phyloP scores from a whole-genome alignment of 2,888 invertebrate species.

The Byasa hedistus region DNA sequence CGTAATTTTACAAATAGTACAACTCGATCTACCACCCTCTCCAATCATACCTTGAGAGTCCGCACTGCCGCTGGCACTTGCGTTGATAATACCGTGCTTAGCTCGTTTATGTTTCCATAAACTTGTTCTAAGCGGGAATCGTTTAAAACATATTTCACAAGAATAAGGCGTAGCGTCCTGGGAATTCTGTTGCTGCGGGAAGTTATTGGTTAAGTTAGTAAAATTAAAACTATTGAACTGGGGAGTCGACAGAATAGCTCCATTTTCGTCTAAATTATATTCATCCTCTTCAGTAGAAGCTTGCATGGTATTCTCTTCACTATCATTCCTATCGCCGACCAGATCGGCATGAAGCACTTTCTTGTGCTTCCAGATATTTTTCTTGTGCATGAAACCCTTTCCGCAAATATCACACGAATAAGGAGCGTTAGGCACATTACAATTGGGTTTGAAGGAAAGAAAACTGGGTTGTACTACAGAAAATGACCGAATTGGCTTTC shows the following conservation, averaged over 20 bases:
- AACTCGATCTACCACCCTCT: conserved; percentile 70
- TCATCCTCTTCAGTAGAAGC: conserved; percentile 76
- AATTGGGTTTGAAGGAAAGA: conserved; percentile 61
- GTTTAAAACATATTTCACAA: conserved; percentile 72
- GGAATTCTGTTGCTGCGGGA: conserved; percentile 46
- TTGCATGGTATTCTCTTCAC: conserved; percentile 75
- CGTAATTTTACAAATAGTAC: conserved; percentile 81
- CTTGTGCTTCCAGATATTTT: conserved; percentile 78
- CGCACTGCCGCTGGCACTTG: conserved; percentile 45
- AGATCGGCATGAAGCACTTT: conserved; percentile 76
- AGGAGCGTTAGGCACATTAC: conserved; percentile 72
- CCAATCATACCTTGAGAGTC: conserved; percentile 45
- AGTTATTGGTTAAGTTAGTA: conserved; percentile 55
- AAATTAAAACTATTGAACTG: conserved; percentile 77
- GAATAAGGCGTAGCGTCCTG: conserved; percentile 60
- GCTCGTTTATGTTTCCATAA: conserved; percentile 77
- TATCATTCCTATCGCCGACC: conserved; percentile 67
- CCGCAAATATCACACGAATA: conserved; percentile 83
- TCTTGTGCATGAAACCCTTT: conserved; percentile 80
- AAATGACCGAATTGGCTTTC: conserved; percentile 67
- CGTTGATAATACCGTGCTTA: conserved; percentile 70
- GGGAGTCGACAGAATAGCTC: conserved; percentile 66
- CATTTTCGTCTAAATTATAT: conserved; percentile 69
- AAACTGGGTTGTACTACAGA: conserved; percentile 59
- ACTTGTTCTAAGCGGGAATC: conserved; percentile 70